phyloP scores from a whole-genome alignment of 2,113 vertebrate genomes.

The Archocentrus centrarchus region DNA sequence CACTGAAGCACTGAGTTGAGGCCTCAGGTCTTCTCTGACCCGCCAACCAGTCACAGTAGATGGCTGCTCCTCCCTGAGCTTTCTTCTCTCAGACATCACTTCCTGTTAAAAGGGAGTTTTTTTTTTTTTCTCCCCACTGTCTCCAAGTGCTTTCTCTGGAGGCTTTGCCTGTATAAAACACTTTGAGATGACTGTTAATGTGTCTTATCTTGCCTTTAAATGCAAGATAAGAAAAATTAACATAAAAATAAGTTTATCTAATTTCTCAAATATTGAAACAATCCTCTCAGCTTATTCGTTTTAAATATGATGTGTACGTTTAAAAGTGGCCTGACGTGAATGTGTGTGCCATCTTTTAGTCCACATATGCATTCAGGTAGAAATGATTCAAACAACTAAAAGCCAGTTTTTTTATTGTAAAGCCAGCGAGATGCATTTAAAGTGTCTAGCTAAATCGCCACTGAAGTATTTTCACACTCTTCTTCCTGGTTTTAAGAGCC shows the following conservation, averaged over 20 bases:
- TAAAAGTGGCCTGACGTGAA: neutral
- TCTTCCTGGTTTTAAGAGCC: neutral
- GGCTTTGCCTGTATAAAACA: neutral
- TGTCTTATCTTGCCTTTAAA: no score
- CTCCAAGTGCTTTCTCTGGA: neutral
- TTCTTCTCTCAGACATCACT: neutral
- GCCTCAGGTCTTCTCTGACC: neutral
- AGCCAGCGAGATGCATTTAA: neutral
- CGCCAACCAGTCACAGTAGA: neutral
- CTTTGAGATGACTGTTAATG: neutral
- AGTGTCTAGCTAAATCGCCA: neutral
- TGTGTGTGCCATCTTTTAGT: neutral
- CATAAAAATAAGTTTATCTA: neutral
- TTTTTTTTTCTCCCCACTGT: neutral
- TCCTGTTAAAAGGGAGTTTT: neutral
- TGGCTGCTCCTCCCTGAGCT: neutral
- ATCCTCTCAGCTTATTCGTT: neutral
- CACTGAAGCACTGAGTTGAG: neutral
- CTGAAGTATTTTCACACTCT: constrained; percentile 1
- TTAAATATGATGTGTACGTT: neutral
- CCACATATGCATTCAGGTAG: neutral
- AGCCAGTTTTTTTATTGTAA: neutral
- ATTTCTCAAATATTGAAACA: neutral
- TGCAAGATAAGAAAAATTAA: no score
- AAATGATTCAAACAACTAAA: neutral